Conservation (phyloP, 92 coral and sea anemone species). For the Epizoanthus ramosus region DNA sequence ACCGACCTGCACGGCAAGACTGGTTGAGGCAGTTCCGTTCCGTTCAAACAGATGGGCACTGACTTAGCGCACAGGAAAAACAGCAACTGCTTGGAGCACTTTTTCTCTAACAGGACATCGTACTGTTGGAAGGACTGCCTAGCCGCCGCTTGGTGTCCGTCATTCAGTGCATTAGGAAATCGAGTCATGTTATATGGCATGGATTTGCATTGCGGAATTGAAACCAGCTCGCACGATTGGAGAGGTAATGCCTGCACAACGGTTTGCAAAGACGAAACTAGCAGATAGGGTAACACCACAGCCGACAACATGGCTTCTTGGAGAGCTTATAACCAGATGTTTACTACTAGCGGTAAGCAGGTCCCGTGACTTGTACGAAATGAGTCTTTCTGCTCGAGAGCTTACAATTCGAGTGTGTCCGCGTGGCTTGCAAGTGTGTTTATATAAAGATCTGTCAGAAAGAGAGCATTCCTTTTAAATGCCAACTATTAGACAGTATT, state of each 20-base stretch:
- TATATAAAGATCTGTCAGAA: constrained; percentile 8
- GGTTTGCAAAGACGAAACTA: neutral
- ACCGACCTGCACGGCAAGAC: constrained; percentile 81
- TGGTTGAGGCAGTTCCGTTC: constrained; percentile 52
- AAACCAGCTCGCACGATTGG: constrained; percentile 64
- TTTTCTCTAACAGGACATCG: constrained; percentile 55
- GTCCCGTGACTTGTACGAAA: constrained; percentile 16
- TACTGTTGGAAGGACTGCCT: constrained; percentile 47
- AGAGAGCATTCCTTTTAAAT: constrained; percentile 5
- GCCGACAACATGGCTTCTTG: neutral
- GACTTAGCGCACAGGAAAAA: constrained; percentile 81
- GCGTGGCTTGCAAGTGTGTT: constrained; percentile 25
- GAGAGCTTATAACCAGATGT: neutral
- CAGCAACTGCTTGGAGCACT: constrained; percentile 71
- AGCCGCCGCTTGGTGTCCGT: constrained; percentile 54
- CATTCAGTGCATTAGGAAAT: constrained; percentile 71
- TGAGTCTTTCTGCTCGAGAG: constrained; percentile 14
- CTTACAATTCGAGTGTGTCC: neutral
- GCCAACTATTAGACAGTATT: constrained; percentile 44
- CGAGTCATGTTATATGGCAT: constrained; percentile 85
- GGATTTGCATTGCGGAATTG: constrained; percentile 63
- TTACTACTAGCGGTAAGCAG: neutral
- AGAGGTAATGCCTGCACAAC: constrained; percentile 14
- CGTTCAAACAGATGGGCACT: constrained; percentile 72
- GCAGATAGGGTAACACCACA: neutral